Conservation (phyloP, 2,888 invertebrate species). For the Eulithis prunata region DNA sequence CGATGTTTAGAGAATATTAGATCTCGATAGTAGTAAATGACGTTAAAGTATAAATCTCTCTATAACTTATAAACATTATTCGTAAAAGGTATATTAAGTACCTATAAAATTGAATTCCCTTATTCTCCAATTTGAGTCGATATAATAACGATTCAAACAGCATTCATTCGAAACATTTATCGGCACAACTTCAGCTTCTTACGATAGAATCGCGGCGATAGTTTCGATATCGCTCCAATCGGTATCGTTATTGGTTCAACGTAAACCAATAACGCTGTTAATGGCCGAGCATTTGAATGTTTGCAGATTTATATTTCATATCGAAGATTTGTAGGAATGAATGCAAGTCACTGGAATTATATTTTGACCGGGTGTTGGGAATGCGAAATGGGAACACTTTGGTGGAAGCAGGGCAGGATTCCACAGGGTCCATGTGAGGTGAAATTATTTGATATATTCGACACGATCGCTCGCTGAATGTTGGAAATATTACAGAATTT, state of each 20-base stretch:
- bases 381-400: conserved; percentile 19
- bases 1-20: too few relatives aligned
- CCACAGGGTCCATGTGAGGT: background rate
- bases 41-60: background rate
- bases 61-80: background rate
- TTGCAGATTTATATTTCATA: conserved; percentile 56
- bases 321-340: conserved; percentile 39
- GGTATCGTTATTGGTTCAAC: conserved; percentile 59
- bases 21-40: too few relatives aligned
- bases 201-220: conserved; percentile 57
- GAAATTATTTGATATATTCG: conserved; percentile 13
- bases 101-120: conserved; percentile 11
- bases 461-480: conserved; percentile 3
- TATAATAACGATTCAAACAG: conserved; percentile 51
- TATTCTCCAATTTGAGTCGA: conserved; percentile 15
- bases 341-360: conserved; percentile 45
- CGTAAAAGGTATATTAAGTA: background rate
- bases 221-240: conserved; percentile 53
- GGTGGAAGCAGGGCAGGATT: conserved; percentile 10
- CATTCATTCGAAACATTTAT: conserved; percentile 46
- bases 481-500: conserved; percentile 3
- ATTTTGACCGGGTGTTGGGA: conserved; percentile 33
- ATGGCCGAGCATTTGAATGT: conserved; percentile 65
- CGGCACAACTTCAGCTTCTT: conserved; percentile 41
- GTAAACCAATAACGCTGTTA: conserved; percentile 65